Percentiles rank a stretch among this genome's conserved stretches.
Evolutionary conservation across 2,113 vertebrate genomes (phyloP).

Genomic region (Colius striatus): DNA sequence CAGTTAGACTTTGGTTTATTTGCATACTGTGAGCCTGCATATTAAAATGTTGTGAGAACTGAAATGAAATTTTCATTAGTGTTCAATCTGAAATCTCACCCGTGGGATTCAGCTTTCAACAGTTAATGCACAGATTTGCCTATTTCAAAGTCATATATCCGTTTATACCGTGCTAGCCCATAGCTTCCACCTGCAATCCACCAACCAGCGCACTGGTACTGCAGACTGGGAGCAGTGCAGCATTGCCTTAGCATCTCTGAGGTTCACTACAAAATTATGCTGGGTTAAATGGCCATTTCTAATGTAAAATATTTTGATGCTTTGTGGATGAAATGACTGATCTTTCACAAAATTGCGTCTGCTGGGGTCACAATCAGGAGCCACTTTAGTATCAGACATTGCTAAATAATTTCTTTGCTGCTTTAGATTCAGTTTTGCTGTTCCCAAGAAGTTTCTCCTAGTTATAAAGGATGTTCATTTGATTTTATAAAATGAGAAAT

Average conservation of each 20-base stretch:
- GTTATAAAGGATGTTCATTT: neutral
- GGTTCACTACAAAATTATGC: neutral
- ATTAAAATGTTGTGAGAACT: constrained; percentile 64
- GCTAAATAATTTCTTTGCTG: neutral
- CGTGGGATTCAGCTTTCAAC: neutral
- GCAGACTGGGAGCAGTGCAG: neutral
- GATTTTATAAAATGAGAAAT: neutral
- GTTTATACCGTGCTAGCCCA: neutral
- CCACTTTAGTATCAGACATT: neutral
- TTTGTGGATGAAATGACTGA: neutral
- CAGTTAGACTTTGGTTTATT: constrained; percentile 46
- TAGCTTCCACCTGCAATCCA: neutral
- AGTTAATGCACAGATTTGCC: neutral
- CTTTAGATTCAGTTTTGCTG: neutral
- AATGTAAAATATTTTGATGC: neutral
- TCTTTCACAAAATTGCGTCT: neutral
- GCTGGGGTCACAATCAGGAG: neutral
- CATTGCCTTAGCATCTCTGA: neutral
- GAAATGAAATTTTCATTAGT: constrained; percentile 63
- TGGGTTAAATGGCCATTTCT: neutral
- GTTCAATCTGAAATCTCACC: constrained; percentile 43
- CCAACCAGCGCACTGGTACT: neutral
- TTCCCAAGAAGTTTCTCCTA: neutral
- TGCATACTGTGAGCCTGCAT: constrained; percentile 55
- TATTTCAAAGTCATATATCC: neutral